Evolutionary conservation across 1,140 invertebrate genomes (phyloP), one percentile per base, ranked within the genome.

Genomic region (Bombus huntii): DNA sequence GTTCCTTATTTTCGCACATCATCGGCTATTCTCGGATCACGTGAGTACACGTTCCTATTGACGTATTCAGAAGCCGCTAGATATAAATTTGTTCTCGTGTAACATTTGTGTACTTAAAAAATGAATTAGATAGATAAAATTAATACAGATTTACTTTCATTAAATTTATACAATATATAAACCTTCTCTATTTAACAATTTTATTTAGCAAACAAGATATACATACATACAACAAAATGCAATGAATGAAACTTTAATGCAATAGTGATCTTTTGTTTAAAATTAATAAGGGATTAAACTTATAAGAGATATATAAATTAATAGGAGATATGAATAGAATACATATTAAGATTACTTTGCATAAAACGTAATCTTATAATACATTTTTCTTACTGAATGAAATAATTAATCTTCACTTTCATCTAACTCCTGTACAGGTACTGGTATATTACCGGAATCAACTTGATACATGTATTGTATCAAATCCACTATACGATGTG

Each of bases 401-500:
- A 28, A 34, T 59, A 15, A 83, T 68, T 80, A 86, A 66, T 81
- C 73, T n/a, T 88, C 71, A 10, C 6, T 34, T 47, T 91, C 68
- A 18, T 80, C 73, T 18, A 83, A 12, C 37, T 18, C n/a, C 37
- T 83, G 15, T 80, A 25, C 9, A n/a, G 37, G 34, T 44, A 73
- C 44, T 53, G 70, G 18, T 66, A 87, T 25, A 47, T 88, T 88
- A 62, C 86, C 86, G 28, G 65, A 74, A 73, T 93, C 91, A 34
- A 88, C 88, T 59, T 88, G 78, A n/a, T 88, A 72, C 89, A 97
- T 96, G 93, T 97, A 96, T 59, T 93, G 90, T 76, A 97, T 95
- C 39, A 97, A 93, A 91, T 97, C 97, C 78, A 97, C 93, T 59
- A 97, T 96, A 90, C 97, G 95, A 94, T 95, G 94, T 81, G 96